Conservation (phyloP, 2,113 vertebrate genomes). For the Eupsittula cactorum region DNA sequence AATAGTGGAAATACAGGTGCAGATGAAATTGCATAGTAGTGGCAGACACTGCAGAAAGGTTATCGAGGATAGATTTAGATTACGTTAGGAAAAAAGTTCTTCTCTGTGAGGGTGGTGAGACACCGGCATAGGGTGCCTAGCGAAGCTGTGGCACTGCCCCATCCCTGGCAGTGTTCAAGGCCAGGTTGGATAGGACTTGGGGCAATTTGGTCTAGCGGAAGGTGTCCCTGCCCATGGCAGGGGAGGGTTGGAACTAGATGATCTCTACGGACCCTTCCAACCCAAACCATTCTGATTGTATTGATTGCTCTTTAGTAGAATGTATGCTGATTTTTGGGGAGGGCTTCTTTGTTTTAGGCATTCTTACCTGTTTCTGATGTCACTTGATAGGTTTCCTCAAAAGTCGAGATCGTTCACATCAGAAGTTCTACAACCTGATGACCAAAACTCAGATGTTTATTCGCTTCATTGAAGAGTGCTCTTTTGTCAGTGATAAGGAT, state of each 20-base stretch:
- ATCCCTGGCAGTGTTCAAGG: not conserved
- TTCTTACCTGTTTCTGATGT: conserved; percentile 8
- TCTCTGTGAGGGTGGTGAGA: not conserved
- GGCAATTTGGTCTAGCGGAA: not conserved
- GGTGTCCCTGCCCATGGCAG: not conserved
- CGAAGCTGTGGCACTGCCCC: not conserved
- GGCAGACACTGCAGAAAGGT: not conserved
- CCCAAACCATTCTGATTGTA: not conserved
- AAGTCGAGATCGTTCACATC: conserved; percentile 95
- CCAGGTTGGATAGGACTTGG: not conserved
- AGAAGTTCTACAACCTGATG: conserved; percentile 97
- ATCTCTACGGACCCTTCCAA: not conserved
- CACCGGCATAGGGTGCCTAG: not conserved
- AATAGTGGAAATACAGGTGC: not conserved
- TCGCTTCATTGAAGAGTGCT: conserved; percentile 98
- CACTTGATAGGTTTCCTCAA: conserved; percentile 87
- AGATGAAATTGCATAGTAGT: not conserved
- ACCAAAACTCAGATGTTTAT: conserved; percentile 99
- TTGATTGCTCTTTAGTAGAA: rapidly evolving
- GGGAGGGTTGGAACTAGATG: not conserved
- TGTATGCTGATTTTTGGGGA: not conserved
- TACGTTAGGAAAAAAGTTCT: not conserved
- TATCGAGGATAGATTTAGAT: not conserved
- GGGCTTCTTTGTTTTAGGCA: not conserved
- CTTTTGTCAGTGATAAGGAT: conserved; percentile 98